phyloP scores from a whole-genome alignment of 2,113 vertebrate genomes.

The Mellivora capensis region DNA sequence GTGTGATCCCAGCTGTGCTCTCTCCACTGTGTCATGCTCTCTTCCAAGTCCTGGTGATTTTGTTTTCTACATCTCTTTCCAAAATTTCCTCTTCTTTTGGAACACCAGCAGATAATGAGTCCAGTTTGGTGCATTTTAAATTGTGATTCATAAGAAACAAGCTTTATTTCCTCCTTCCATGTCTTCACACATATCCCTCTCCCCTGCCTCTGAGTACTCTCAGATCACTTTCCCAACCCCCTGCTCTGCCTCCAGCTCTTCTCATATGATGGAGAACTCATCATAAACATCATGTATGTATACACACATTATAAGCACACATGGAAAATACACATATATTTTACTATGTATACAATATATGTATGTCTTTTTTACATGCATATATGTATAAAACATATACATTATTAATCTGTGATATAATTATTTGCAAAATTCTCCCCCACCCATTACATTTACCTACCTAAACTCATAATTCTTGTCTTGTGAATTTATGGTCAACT shows the following conservation, averaged over 20 bases:
- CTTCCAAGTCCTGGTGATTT: not conserved
- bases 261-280: not conserved
- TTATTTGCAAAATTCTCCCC: not conserved
- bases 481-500: not conserved
- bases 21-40: not conserved
- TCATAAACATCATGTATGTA: not conserved
- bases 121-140: not conserved
- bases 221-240: not conserved
- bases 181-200: not conserved
- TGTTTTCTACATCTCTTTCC: not conserved
- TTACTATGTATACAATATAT: not conserved
- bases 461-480: not conserved
- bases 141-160: not conserved
- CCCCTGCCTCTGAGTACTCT: not conserved
- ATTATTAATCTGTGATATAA: not conserved
- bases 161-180: not conserved
- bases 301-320: not conserved
- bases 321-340: not conserved
- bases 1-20: not conserved
- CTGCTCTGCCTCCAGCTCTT: not conserved
- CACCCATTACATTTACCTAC: not conserved
- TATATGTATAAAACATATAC: not conserved
- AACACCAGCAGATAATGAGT: not conserved
- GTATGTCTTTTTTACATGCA: not conserved
- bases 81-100: not conserved